Evolutionary conservation across 1,140 invertebrate species (phyloP), one percentile per base, ranked within the genome.

Genomic region (Lepidurus packardi): DNA sequence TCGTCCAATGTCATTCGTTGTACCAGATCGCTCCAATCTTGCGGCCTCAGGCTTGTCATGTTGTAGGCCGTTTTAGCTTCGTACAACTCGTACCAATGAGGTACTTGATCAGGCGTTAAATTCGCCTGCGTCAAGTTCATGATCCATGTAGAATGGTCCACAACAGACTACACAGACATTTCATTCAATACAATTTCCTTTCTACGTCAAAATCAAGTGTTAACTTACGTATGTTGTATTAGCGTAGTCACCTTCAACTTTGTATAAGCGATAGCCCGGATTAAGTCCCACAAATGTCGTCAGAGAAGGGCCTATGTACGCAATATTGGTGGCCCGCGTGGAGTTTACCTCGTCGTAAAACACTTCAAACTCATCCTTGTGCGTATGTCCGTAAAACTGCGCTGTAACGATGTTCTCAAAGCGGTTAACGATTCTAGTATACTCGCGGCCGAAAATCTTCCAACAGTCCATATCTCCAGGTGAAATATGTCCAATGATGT

Each of bases 401-500:
- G 87, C 93, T 1, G 85, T 85, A 42, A 95, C 92, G 6, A 89
- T 93, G 45, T 88, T 84, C 43, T 88, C 85, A 83, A 90, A 93
- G 84, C 91, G 90, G 11, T 87, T 81, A 6, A 88, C 82, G 74
- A 88, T 89, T 81, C 85, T 88, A 77, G 87, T 86, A 80, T 89
- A 92, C 83, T 91, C 89, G 78, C 88, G 85, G 21, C 87, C 88
- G 89, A 91, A 93, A 4, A 90, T 88, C 8, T 88, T 85, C 45
- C 90, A 87, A 82, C 93, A 92, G 79, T 91, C 89, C 10, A 86
- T 82, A 13, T 88, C 86, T 9, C 92, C 92, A 0, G 92, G 88
- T 0, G 93, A 93, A 77, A 97, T 90, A 81, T 97, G 95, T 1
- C 90, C 90, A 24, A 97, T 83, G 44, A 97, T 91, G 82, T 96